Percentiles rank a stretch among this genome's conserved stretches.
These are phyloP conservation scores for Sceloporus undulatus DNA, from an alignment of 2,113 vertebrate species.

Conservation along the genomic window DNA sequence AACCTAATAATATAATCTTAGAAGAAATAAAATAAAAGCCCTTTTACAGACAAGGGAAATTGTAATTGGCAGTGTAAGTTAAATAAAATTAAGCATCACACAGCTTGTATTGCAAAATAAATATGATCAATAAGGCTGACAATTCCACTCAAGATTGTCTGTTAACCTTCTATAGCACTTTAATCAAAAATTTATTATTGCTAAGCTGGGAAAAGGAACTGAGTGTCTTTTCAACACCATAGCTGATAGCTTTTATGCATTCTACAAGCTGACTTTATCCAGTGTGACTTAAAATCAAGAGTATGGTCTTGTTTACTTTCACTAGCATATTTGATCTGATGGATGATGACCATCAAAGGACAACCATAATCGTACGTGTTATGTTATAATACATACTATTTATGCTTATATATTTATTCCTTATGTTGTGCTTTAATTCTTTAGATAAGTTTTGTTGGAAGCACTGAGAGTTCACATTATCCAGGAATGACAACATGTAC, in stretches of 20 bases:
- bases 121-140: slow-evolving; percentile 53
- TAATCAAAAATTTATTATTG: slow-evolving; percentile 54
- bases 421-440: not conserved
- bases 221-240: slow-evolving; percentile 36
- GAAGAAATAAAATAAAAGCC: slow-evolving; percentile 40
- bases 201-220: slow-evolving; percentile 33
- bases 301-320: slow-evolving; percentile 10
- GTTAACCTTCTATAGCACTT: slow-evolving; percentile 58
- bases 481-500: not conserved
- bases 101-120: slow-evolving; percentile 41
- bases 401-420: not conserved
- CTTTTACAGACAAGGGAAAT: slow-evolving; percentile 51
- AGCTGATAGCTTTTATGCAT: slow-evolving; percentile 31
- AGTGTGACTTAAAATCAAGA: slow-evolving; percentile 32
- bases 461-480: not conserved
- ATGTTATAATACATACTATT: not conserved
- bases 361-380: slow-evolving; percentile 22
- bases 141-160: slow-evolving; percentile 63
- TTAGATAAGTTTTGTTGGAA: not conserved
- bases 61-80: slow-evolving; percentile 54
- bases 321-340: slow-evolving; percentile 30
- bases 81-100: slow-evolving; percentile 58
- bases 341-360: not conserved
- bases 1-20: slow-evolving; percentile 52
- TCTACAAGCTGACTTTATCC: slow-evolving; percentile 49